Base-by-base conservation (phyloP, 1,140 invertebrate species). In the Drosophila pseudoobscura region DNA sequence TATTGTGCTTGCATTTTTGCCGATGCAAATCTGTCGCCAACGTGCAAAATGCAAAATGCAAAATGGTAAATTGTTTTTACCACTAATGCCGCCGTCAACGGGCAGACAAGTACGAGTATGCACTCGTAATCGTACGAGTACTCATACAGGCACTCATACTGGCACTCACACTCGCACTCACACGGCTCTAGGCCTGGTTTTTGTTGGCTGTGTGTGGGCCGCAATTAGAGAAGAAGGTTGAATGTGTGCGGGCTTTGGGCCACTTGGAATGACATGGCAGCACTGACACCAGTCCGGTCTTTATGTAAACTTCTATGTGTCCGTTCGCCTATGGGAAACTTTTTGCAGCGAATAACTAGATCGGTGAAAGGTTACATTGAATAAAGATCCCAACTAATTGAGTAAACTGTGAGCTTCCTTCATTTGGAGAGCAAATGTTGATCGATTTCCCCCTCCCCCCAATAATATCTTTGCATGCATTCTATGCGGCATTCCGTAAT, bases 1-100 rank as follows among this genome's bases (percentile, higher is more conserved):
- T 84, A 85, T 84, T 70, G 59, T 69, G 75, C 59, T 71, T 71
- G 65, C 75, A 64, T 64, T 64, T 57, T 74, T 0, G 3, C 69
- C 69, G 74, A 82, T 83, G 74, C 68, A 80, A 85, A 77, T 84
- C 76, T 80, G 80, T 84, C 80, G 80, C 80, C 80, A 84, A 84
- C 80, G 77, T 84, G 82, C 80, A 84, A 84, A 85, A 77, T 77
- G 62, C n/a, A 55, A 69, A 69, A 69, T 69, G 77, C 80, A 84
- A 84, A 85, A 77, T 77, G 62, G 13, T 68, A 69, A 69, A 69
- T 69, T 65, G 35, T 68, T 69, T 69, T 63, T 39, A 13, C 6
- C 45, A 17, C 62, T 26, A 54, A 39, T 39, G 35, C 35, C 35
- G 52, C 58, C 54, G 69, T 59, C 72, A 63, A 57, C 29, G 57